These are phyloP conservation scores for Narcine bancroftii DNA, from an alignment of 2,113 vertebrate species.

Conservation along the genomic window DNA sequence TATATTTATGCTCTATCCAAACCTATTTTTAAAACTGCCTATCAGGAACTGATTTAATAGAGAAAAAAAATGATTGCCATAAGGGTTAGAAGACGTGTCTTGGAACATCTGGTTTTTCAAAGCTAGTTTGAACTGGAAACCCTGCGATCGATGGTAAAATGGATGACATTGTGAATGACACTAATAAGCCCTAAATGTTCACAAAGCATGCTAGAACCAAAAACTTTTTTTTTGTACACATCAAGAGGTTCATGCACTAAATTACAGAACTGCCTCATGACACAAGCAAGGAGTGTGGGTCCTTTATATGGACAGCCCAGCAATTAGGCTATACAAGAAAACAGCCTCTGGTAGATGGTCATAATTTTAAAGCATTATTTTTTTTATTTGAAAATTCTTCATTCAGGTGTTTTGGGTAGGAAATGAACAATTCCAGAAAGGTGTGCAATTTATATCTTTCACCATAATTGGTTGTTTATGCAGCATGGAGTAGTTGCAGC, in stretches of 20 bases:
- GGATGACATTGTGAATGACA: conserved; percentile 38
- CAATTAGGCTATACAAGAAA: conserved; percentile 37
- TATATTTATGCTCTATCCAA: conserved; percentile 8
- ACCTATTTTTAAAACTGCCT: conserved; percentile 33
- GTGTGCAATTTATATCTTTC: conserved; percentile 51
- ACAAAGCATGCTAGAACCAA: conserved; percentile 37
- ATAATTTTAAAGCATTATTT: conserved; percentile 31
- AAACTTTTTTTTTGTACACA: conserved; percentile 34
- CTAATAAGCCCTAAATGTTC: conserved; percentile 37
- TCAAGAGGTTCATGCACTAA: conserved; percentile 37
- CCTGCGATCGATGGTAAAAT: conserved; percentile 37
- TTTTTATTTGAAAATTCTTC: conserved; percentile 31
- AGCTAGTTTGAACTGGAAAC: conserved; percentile 37
- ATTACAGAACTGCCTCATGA: conserved; percentile 36
- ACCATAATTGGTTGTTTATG: conserved; percentile 62
- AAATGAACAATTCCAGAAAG: conserved; percentile 51
- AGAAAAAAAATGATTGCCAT: conserved; percentile 35
- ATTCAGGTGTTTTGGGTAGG: conserved; percentile 33
- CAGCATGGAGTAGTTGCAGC: conserved; percentile 44
- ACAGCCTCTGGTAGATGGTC: conserved; percentile 33
- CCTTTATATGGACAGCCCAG: conserved; percentile 37
- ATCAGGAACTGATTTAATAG: conserved; percentile 37
- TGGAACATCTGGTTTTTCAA: conserved; percentile 37
- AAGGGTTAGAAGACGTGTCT: conserved; percentile 29
- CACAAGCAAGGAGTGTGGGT: conserved; percentile 35